phyloP scores from a whole-genome alignment of 2,797 vertebrate species.

The Notolabrus celidotus region DNA sequence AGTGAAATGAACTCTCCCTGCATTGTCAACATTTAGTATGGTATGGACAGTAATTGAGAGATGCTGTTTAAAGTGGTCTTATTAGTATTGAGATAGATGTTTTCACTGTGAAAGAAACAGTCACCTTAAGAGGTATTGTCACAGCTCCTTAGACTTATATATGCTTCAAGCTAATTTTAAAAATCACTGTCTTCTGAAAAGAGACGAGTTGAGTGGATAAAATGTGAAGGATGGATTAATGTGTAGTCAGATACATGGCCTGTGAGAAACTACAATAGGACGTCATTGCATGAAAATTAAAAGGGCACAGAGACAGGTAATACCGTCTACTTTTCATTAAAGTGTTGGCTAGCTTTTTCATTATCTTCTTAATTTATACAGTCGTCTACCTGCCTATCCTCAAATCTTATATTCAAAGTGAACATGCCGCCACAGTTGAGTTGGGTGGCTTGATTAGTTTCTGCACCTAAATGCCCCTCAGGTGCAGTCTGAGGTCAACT shows the following conservation, averaged over 20 bases:
- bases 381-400: constrained; percentile 20
- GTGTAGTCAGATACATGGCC: not conserved
- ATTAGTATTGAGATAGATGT: not conserved
- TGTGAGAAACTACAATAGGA: constrained; percentile 10
- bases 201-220: not conserved
- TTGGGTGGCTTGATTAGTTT: constrained; percentile 50
- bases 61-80: no score
- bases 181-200: not conserved
- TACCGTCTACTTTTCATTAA: constrained; percentile 1
- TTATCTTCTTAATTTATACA: constrained; percentile 31
- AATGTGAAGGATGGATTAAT: not conserved
- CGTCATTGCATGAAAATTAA: not conserved
- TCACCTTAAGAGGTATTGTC: not conserved
- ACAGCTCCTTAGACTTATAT: not conserved
- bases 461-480: constrained; percentile 18
- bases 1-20: no score
- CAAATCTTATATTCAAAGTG: constrained; percentile 29
- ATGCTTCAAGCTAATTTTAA: not conserved
- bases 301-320: not conserved
- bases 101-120: not conserved
- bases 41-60: no score
- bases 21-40: no score
- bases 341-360: constrained; percentile 24
- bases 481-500: constrained; percentile 35
- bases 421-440: constrained; percentile 17